phyloP scores from a whole-genome alignment of 2,797 vertebrate species.

The Yasuhikotakia modesta region DNA sequence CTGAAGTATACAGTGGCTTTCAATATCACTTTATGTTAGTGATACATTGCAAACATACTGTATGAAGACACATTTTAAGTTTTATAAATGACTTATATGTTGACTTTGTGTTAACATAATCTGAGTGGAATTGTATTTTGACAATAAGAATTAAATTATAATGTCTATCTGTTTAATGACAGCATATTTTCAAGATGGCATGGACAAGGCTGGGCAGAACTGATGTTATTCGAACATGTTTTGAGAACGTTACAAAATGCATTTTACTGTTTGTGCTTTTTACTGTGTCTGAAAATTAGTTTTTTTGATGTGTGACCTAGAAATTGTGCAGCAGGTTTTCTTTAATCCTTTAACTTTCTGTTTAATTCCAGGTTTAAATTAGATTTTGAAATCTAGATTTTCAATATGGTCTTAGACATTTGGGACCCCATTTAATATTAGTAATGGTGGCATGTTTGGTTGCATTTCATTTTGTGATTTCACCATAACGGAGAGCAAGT shows the following conservation, averaged over 20 bases:
- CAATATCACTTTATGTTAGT: not conserved
- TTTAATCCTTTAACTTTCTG: not conserved
- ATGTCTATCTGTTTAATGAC: not conserved
- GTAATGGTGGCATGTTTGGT: not conserved
- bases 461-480: slow-evolving; percentile 1
- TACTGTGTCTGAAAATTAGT: not conserved
- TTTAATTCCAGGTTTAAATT: not conserved
- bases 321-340: not conserved
- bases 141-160: too few species aligned
- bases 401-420: not conserved
- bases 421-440: not conserved
- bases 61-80: not conserved
- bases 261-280: not conserved
- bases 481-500: not conserved
- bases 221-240: not conserved
- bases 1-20: not conserved
- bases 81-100: too few species aligned
- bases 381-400: not conserved
- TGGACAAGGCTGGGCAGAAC: not conserved
- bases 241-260: not conserved
- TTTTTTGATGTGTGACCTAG: not conserved
- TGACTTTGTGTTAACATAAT: too few species aligned
- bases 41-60: not conserved
- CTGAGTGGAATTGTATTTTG: too few species aligned
- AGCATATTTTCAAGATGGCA: not conserved